Evolutionary conservation across 1,140 invertebrate genomes (phyloP).

Genomic region (Phenacoccus solenopsis): DNA sequence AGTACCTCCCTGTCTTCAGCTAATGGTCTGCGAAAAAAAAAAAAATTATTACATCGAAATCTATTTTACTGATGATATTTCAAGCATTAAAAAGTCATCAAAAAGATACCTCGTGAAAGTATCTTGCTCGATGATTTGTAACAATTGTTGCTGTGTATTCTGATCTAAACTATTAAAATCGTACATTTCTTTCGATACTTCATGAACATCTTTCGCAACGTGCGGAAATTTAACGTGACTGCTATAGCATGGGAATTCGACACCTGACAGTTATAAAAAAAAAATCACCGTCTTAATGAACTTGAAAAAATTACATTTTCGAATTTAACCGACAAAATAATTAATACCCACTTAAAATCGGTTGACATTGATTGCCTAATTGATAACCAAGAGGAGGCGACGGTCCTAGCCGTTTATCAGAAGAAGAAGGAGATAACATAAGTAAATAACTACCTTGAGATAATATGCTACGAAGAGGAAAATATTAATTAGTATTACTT

Average conservation of each 20-base stretch:
- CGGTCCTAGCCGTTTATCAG: constrained; percentile 72
- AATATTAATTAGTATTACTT: constrained; percentile 26
- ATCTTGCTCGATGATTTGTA: constrained; percentile 74
- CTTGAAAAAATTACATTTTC: background rate
- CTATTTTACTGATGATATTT: background rate
- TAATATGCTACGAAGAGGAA: constrained; percentile 47
- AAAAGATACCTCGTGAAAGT: constrained; percentile 52
- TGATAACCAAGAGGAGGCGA: constrained; percentile 69
- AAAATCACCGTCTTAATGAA: background rate
- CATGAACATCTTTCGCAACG: constrained; percentile 22
- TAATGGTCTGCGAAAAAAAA: constrained; percentile 34
- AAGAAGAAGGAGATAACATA: constrained; percentile 72
- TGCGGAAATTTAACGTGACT: constrained; percentile 58
- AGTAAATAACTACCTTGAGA: constrained; percentile 72
- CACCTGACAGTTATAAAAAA: constrained; percentile 34
- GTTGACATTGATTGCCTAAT: constrained; percentile 55
- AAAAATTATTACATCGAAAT: constrained; percentile 17
- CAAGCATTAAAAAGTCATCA: background rate
- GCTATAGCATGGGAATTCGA: constrained; percentile 65
- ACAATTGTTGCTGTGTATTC: constrained; percentile 70
- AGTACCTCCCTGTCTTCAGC: constrained; percentile 58
- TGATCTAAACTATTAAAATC: constrained; percentile 60
- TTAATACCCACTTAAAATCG: constrained; percentile 46
- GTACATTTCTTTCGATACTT: constrained; percentile 26
- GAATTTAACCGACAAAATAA: background rate